Percentiles rank a stretch among this genome's conserved stretches.
phyloP scores from a whole-genome alignment of 1,140 invertebrate genomes.

The Dermatophagoides farinae region DNA sequence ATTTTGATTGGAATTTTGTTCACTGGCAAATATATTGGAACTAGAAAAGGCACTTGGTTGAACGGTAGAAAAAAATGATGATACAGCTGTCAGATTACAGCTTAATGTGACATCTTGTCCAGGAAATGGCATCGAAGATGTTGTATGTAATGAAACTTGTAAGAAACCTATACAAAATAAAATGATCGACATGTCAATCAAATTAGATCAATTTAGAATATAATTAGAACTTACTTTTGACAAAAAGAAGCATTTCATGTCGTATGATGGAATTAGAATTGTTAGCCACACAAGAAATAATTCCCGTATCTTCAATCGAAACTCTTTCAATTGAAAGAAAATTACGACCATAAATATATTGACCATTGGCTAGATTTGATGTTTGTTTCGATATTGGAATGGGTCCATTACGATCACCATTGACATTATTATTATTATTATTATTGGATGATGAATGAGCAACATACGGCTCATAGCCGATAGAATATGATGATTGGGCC shows the following conservation, averaged over 20 bases:
- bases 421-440: conserved; percentile 12
- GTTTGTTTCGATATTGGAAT: neutral
- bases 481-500: neutral
- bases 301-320: conserved; percentile 15
- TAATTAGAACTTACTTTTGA: conserved; percentile 17
- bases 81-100: conserved; percentile 13
- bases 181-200: neutral
- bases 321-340: conserved; percentile 17
- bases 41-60: neutral
- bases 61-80: neutral
- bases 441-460: neutral
- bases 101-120: conserved; percentile 17
- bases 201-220: neutral
- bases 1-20: conserved; percentile 7
- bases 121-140: conserved; percentile 12
- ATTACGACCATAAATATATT: conserved; percentile 11
- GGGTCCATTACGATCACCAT: neutral
- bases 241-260: conserved; percentile 18
- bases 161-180: conserved; percentile 11
- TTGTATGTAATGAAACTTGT: conserved; percentile 14
- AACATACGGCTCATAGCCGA: neutral
- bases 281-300: conserved; percentile 21
- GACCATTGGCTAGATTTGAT: neutral
- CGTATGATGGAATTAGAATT: conserved; percentile 19
- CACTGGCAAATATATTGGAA: neutral